These are phyloP conservation scores for Caenorhabditis doughertyi DNA, from an alignment of 2,888 invertebrate species.

Conservation along the genomic window DNA sequence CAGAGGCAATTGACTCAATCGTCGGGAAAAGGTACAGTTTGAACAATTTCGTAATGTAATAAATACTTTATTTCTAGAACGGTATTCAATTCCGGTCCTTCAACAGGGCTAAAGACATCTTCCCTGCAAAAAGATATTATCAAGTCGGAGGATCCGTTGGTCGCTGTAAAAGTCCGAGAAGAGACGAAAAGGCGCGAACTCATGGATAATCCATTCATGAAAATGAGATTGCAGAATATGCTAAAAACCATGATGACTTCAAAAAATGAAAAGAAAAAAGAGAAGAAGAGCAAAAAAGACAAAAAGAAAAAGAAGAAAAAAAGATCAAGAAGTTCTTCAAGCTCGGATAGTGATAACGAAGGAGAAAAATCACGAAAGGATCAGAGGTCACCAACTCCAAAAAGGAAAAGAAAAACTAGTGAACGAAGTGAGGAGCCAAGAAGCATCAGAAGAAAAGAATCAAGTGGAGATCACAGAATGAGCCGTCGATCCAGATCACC, in stretches of 20 bases:
- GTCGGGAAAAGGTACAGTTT: conserved; percentile 53
- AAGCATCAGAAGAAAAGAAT: conserved; percentile 37
- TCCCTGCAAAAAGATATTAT: conserved; percentile 73
- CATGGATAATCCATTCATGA: conserved; percentile 78
- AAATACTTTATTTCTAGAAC: conserved; percentile 31
- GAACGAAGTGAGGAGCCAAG: conserved; percentile 36
- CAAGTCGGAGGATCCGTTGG: conserved; percentile 79
- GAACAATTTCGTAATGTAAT: background rate
- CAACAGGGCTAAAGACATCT: conserved; percentile 56
- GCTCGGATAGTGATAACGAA: conserved; percentile 17
- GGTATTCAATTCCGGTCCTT: conserved; percentile 30
- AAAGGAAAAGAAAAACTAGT: conserved; percentile 28
- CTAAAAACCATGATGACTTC: conserved; percentile 71
- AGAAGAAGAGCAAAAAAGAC: conserved; percentile 44
- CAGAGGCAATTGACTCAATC: conserved; percentile 68
- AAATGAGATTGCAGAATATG: conserved; percentile 74
- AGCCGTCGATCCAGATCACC: conserved; percentile 15
- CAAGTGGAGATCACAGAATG: background rate
- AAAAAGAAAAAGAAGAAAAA: conserved; percentile 50
- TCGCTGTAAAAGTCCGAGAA: conserved; percentile 78
- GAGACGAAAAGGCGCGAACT: conserved; percentile 74
- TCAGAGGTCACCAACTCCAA: conserved; percentile 18
- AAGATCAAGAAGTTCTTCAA: conserved; percentile 45
- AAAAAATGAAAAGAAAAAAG: conserved; percentile 59
- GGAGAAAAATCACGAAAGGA: conserved; percentile 22